Base-by-base conservation (phyloP, 2,113 vertebrate species). In the Pelobates fuscus region DNA sequence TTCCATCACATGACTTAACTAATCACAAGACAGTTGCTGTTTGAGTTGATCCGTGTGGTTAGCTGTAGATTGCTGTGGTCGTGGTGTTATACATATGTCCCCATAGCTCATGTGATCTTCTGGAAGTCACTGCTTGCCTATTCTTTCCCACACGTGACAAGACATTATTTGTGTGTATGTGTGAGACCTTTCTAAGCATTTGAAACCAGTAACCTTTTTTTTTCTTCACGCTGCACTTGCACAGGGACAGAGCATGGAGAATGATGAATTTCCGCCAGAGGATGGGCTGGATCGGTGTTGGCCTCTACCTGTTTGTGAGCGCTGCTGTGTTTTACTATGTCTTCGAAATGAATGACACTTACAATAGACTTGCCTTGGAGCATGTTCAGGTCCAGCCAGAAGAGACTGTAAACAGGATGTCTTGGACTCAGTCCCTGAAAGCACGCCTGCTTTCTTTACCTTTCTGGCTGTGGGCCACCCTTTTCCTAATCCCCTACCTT, bases 241-340 rank as follows among this genome's bases (percentile, higher is more conserved):
- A n/a, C n/a, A 92, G 91, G 85, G 83, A 80, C 90, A 89, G 93
- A 97, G 94, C 90, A 98, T 98, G 96, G 97, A 98, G 95, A 94
- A 98, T 97, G 95, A 98, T 98, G 97, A 98, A 98, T 90, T 99
- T 99, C 92, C 96, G 97, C 65, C 96, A 98, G 92, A 88, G 96
- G 91, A 95, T 98, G 95, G 95, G 96, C 77, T 99, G 96, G 97
- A 90, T 98, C 79, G 94, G 94, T 60, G 92, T 99, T 86, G 91
- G 91, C 77, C 70, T 95, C 69, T 99, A 94, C 86, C 85, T 99
- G 78, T 79, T 99, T 79, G 87, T 91, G 70, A 98, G 97, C 44
- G 83, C 93, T 29, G 88, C 93, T 0, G 92, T 82, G 1, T 93
- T 94, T 70, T 97, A 97, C 85, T 98, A 96, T 1, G 83, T 97